phyloP scores from a whole-genome alignment of 2,888 invertebrate genomes.

The Crossocerus cetratus region DNA sequence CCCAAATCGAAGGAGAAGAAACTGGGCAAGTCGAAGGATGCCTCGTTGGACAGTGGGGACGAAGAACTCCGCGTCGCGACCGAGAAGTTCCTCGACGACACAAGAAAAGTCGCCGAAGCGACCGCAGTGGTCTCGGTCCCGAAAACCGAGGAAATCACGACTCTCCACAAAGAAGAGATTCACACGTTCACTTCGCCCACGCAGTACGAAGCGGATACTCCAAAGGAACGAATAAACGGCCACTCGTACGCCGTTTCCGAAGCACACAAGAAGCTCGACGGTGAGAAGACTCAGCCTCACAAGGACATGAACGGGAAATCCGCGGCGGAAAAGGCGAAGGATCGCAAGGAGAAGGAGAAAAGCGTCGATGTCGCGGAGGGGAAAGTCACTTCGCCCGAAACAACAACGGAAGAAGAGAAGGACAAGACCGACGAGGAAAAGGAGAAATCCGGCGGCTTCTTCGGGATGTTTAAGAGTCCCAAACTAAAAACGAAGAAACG shows the following conservation, averaged over 20 bases:
- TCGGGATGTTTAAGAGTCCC: slow-evolving; percentile 71
- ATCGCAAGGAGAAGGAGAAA: slow-evolving; percentile 20
- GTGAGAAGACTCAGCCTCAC: slow-evolving; percentile 12
- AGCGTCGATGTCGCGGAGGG: neutral
- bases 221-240: slow-evolving; percentile 61
- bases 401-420: slow-evolving; percentile 22
- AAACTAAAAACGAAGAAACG: slow-evolving; percentile 64
- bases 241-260: slow-evolving; percentile 60
- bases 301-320: slow-evolving; percentile 42
- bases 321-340: slow-evolving; percentile 29
- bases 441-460: slow-evolving; percentile 67
- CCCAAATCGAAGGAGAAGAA: slow-evolving; percentile 69
- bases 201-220: slow-evolving; percentile 53
- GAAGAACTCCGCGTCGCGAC: slow-evolving; percentile 56
- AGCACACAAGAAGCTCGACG: slow-evolving; percentile 17
- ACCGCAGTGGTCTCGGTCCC: neutral
- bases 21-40: slow-evolving; percentile 54
- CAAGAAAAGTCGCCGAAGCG: slow-evolving; percentile 53
- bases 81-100: slow-evolving; percentile 67
- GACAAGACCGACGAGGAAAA: slow-evolving; percentile 51
- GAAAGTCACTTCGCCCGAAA: slow-evolving; percentile 24
- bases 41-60: slow-evolving; percentile 61
- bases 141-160: slow-evolving; percentile 15
- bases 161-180: slow-evolving; percentile 20
- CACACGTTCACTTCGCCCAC: slow-evolving; percentile 46